Conservation (phyloP, 2,797 vertebrate genomes). For the Propithecus deckenii region DNA sequence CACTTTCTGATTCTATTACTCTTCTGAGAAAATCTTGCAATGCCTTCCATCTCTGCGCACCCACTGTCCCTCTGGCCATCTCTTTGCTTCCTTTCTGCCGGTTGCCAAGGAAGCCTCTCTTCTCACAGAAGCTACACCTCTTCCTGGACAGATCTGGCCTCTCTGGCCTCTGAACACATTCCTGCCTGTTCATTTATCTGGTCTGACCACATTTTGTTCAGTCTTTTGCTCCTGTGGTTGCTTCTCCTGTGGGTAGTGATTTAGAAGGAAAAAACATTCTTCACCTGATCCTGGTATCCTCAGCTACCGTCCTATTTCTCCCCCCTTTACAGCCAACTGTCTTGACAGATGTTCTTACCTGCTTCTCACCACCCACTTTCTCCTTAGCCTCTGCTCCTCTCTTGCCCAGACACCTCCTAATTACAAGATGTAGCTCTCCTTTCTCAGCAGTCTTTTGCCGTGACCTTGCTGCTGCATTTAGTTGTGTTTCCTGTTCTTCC, state of each 20-base stretch:
- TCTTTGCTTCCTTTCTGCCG: background rate
- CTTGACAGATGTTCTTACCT: background rate
- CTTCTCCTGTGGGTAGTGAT: conserved; percentile 4
- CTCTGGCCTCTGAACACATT: background rate
- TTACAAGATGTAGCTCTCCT: background rate
- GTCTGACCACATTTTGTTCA: background rate
- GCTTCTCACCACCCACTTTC: background rate
- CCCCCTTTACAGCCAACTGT: background rate
- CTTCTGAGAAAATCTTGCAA: background rate
- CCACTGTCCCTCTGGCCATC: background rate
- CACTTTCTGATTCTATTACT: background rate
- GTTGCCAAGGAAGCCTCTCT: background rate
- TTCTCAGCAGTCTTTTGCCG: background rate
- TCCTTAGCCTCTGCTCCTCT: background rate
- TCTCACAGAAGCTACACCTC: background rate
- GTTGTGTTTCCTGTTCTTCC: background rate
- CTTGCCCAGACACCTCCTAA: background rate
- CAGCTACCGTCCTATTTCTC: background rate
- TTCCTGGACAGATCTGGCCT: background rate
- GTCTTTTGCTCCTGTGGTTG: background rate
- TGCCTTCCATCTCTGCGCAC: background rate
- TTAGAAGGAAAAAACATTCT: background rate
- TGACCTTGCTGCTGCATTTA: background rate
- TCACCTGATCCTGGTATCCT: background rate
- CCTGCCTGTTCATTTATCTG: background rate